phyloP scores from a whole-genome alignment of 2,113 vertebrate species.

The Hydrolagus affinis region DNA sequence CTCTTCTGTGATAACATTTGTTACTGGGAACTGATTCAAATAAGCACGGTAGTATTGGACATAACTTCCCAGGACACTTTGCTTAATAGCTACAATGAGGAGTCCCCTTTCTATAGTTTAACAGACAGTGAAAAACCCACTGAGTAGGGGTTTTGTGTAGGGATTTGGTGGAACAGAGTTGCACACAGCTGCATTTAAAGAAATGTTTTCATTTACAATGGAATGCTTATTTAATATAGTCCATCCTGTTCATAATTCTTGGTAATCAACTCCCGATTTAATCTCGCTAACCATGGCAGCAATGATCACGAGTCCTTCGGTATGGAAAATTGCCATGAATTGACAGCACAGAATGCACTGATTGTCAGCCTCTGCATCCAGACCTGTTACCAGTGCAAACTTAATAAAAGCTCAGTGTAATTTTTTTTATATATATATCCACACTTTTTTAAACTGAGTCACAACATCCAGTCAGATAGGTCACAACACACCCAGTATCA shows the following conservation, averaged over 20 bases:
- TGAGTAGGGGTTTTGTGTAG: background rate
- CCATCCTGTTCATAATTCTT: background rate
- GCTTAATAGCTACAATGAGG: background rate
- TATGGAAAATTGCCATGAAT: background rate
- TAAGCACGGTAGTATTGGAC: background rate
- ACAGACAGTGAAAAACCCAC: background rate
- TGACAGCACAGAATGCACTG: background rate
- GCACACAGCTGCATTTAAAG: background rate
- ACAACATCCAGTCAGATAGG: background rate
- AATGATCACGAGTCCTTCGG: background rate
- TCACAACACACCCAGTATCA: background rate
- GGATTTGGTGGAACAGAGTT: background rate
- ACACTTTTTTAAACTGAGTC: background rate
- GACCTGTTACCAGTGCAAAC: background rate
- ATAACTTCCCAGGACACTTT: background rate
- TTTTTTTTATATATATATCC: no score
- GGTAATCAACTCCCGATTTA: background rate
- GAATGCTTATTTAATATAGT: background rate
- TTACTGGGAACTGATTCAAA: background rate
- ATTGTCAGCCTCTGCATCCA: background rate
- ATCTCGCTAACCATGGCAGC: background rate
- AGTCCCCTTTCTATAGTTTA: background rate
- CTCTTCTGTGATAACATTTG: no score
- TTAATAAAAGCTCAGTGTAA: background rate
- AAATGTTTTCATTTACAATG: background rate